Percentiles rank a stretch among this genome's conserved stretches.
phyloP scores from a whole-genome alignment of 2,797 vertebrate species.

The Sebastes hopkinsi region DNA sequence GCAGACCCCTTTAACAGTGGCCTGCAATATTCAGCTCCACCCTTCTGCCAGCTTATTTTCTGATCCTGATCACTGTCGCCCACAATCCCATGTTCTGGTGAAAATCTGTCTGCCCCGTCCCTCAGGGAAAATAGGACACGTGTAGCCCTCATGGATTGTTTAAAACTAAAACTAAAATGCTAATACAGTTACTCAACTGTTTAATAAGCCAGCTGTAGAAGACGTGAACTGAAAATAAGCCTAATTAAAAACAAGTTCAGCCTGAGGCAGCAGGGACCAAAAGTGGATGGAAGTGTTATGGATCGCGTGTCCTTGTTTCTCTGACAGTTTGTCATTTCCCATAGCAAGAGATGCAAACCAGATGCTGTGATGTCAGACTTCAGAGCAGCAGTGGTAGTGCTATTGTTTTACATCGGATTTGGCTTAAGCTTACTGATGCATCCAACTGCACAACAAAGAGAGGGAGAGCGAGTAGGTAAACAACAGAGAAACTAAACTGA shows the following conservation, averaged over 20 bases:
- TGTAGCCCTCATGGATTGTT: conserved; percentile 59
- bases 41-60: not conserved
- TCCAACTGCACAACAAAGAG: not conserved
- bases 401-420: conserved; percentile 29
- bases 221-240: conserved; percentile 60
- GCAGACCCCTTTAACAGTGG: not conserved
- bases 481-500: not conserved
- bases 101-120: conserved; percentile 6
- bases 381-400: not conserved
- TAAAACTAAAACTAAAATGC: conserved; percentile 66
- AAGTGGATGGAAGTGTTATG: conserved; percentile 51
- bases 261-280: conserved; percentile 34
- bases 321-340: conserved; percentile 45
- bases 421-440: not conserved
- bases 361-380: conserved; percentile 17
- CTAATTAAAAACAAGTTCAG: conserved; percentile 53
- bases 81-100: not conserved
- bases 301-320: conserved; percentile 39
- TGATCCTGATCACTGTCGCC: not conserved
- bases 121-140: conserved; percentile 19
- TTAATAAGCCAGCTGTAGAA: conserved; percentile 71
- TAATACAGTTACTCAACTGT: conserved; percentile 69
- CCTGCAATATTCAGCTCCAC: not conserved
- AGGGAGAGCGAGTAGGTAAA: not conserved
- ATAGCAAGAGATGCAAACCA: conserved; percentile 27